Evolutionary conservation across 2,113 vertebrate genomes (phyloP), one percentile per base, ranked within the genome.

Genomic region (Phoenicopterus ruber): DNA sequence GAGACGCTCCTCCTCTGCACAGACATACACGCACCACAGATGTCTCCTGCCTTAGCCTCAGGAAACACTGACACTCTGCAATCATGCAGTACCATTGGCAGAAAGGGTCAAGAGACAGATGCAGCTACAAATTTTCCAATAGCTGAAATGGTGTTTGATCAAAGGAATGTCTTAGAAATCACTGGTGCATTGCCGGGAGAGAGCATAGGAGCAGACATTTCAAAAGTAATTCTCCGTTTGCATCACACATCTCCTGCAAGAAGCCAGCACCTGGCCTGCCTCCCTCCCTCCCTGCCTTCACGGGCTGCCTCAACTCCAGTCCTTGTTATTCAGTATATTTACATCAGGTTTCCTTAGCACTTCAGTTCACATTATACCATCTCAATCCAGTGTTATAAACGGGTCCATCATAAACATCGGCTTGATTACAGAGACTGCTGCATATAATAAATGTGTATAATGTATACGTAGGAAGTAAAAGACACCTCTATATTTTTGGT

Each of bases 401-500:
- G 77, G 85, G 77, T 55, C 86, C 92, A 72, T 91, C 97, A 89
- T 32, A 93, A 96, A 58, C 90, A 96, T 62, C 94, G 78, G 87
- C 92, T 93, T 96, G 97, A 98, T 97, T 96, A 96, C 85, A 93
- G 92, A 93, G 92, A 63, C 65, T 21, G 86, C 69, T 70, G 89
- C 92, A 24, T 52, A 46, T 80, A 97, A 97, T 96, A 95, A 98
- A 97, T 94, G 94, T 72, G 90, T 28, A 76, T 88, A 94, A 96
- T 83, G 91, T 31, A 34, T 40, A 95, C 2, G 54, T 67, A 78
- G 91, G 93, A 93, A 97, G 92, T 83, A 90, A 97, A 40, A 97
- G 98, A 98, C 97, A 98, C 97, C 95, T 97, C 97, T 84, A 29
- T 96, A 90, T 96, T 98, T 97, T 93, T 87, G 82, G 72, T 74